A percentile compares a stretch with the other conserved stretches of the same genome.
These are phyloP conservation scores for Aegithalos caudatus DNA, from an alignment of 2,113 vertebrate genomes.

Conservation along the genomic window DNA sequence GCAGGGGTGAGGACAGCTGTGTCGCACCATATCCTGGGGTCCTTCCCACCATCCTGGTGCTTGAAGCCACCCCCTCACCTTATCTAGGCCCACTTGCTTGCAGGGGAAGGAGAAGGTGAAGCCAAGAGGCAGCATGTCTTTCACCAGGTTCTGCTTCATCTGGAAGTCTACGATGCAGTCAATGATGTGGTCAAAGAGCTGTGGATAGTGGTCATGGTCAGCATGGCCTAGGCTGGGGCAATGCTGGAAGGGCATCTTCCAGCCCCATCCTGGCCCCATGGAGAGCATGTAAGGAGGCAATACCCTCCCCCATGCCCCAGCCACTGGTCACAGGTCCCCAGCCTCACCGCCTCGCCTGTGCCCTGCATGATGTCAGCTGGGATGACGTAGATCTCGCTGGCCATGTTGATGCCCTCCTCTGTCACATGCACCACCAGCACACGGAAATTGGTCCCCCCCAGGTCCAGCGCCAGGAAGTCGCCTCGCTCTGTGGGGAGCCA, in stretches of 20 bases:
- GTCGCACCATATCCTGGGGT: rapidly evolving
- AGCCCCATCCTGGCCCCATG: not conserved
- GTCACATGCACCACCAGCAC: conserved; percentile 76
- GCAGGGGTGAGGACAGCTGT: not conserved
- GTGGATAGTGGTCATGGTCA: not conserved
- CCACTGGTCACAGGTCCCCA: not conserved
- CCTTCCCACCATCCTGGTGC: not conserved
- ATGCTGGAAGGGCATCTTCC: not conserved
- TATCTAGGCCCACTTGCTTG: conserved; percentile 73
- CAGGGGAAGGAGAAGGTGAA: conserved; percentile 84
- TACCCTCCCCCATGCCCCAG: rapidly evolving
- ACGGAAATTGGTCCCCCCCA: conserved; percentile 88
- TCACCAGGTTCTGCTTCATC: conserved; percentile 48
- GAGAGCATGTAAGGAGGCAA: not conserved
- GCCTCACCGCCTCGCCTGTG: conserved; percentile 59
- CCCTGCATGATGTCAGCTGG: conserved; percentile 71
- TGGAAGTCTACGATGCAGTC: conserved; percentile 77
- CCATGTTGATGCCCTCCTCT: conserved; percentile 60
- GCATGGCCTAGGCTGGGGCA: not conserved
- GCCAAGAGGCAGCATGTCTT: conserved; percentile 55
- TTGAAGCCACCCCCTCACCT: conserved; percentile 51
- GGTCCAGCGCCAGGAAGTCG: conserved; percentile 83
- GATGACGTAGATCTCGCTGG: conserved; percentile 76
- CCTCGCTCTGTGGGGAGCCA: conserved; percentile 75
- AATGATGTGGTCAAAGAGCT: conserved; percentile 79